Evolutionary conservation across 1,140 invertebrate species (phyloP), one percentile per base, ranked within the genome.

Genomic region (Brachionus manjavacas): DNA sequence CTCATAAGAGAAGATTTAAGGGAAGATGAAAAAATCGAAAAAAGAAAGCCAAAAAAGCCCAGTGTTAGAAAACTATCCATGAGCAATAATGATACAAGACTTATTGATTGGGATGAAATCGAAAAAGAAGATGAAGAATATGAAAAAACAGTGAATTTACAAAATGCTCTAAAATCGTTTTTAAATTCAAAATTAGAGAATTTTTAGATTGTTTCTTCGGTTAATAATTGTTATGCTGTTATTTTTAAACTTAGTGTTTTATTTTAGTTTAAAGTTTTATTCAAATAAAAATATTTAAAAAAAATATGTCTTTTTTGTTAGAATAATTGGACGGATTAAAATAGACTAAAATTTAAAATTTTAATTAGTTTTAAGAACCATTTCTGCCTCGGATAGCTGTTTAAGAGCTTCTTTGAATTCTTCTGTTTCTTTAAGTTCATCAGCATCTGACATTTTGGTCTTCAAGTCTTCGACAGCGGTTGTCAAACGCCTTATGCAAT

Each of bases 391-490:
- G 23, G 7, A 12, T 14, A 81, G 25, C 14, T 81, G 79, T 25
- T 81, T 81, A 4, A 41, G 9, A 43, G 52, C 79, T 64, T 81
- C 79, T 39, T 68, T 68, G 20, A 64, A 81, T 16, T 81, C 79
- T 64, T 81, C 52, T 8, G 52, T 68, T 14, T 68, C 64, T 39
- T 68, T 60, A 12, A 68, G 20, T 14, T 60, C 52, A 20, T 81
- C 79, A 43, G 52, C 49, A 64, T 60, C 79, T 4, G 79, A 81
- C 52, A 81, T 35, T 23, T 81, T 60, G 11, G 52, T 81, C 60
- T 64, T 60, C 25, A 81, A 64, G 20, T 81, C 79, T 46, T 81
- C 79, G 20, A 64, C 20, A 41, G 79, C 79, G 9, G 79, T 81
- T 7, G 28, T 31, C 2, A 81, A 23, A 14, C 79, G 20, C 12